Evolutionary conservation across 2,888 invertebrate species (phyloP), one percentile per base, ranked within the genome.

Genomic region (Diarsia rubi): DNA sequence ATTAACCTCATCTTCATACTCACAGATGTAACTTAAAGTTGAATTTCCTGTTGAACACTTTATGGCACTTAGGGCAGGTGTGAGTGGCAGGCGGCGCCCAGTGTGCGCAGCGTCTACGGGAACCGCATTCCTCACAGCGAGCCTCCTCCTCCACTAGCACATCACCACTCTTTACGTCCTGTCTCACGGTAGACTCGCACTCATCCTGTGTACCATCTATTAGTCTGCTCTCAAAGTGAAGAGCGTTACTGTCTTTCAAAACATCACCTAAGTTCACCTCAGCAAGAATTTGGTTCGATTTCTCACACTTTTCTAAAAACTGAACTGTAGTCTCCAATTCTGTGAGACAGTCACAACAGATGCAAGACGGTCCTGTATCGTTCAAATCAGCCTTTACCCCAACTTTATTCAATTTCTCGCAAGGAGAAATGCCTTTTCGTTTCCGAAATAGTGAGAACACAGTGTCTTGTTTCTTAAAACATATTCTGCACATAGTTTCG

Each of bases 11-110:
- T 42, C n/a, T 8, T 19, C 0, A 44, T 78, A 78, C 77, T 78
- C 64, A 77, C 77, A 77, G 45, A 73, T 94, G 94, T 24, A 93
- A 59, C 63, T 90, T 90, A 47, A 90, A 92, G 82, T 94, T 94
- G 64, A 91, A 93, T 79, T 93, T 94, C 75, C 92, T 93, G 24
- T 84, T 91, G 69, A 94, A 94, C 6, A 89, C 83, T 85, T 93
- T 94, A 6, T 86, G 78, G 66, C 94, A 94, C 60, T 90, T 85
- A 16, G 89, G 90, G 75, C 94, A 94, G 3, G 88, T 89, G 79
- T 88, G 88, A 0, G 83, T 64, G 0, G 77, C 27, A 0, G 90
- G 89, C 4, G 90, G 91, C 11, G 88, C 63, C 90, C 91, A 88
- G 79, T 92, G 93, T 42, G 42, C 81, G 81, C 93, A 93, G 47